Evolutionary conservation across 2,888 invertebrate species (phyloP), one percentile per base, ranked within the genome.

Genomic region (Argyra leucocephala): DNA sequence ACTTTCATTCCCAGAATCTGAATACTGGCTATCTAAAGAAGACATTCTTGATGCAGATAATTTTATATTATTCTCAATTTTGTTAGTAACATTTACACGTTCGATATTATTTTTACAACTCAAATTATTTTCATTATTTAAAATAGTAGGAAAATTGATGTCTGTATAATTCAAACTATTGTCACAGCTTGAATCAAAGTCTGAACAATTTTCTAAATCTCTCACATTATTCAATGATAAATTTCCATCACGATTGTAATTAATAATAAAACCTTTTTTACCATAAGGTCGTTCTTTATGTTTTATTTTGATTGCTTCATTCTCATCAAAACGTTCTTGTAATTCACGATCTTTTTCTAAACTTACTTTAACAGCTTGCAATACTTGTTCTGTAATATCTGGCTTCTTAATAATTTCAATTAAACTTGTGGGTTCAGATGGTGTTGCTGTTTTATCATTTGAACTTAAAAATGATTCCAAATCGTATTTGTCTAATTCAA

Each of bases 111-210:
- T 9, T 23, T 66, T 63, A 22, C 65, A 63, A 12, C 64, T 65
- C 2, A 57, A 12, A 12, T 58, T 22, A 22, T 3, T 58, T 10
- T 22, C 58, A 22, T 10, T 22, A 22, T 58, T 22, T 57, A 57
- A 15, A 3, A 18, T 22, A 5, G 1, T 22, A 5, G 22, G 58
- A 7, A 68, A 66, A 71, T 80, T 79, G 0, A 74, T 72, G 64
- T 80, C 79, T 12, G 76, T 75, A 65, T 80, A 80, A 63, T 80
- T 79, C 5, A 80, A 69, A 57, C 80, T 79, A 1, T 78, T 79
- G 64, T 80, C 80, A 67, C 80, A 80, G 65, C 80, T 80, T 3
- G 79, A 79, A 68, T 80, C 80, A 62, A 78, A 77, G 69, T 80
- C 80, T 0, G 80, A 80, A 64, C 79, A 78, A 69, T 78, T 78